phyloP scores from a whole-genome alignment of 2,888 invertebrate species.

The Dasypogon diadema region DNA sequence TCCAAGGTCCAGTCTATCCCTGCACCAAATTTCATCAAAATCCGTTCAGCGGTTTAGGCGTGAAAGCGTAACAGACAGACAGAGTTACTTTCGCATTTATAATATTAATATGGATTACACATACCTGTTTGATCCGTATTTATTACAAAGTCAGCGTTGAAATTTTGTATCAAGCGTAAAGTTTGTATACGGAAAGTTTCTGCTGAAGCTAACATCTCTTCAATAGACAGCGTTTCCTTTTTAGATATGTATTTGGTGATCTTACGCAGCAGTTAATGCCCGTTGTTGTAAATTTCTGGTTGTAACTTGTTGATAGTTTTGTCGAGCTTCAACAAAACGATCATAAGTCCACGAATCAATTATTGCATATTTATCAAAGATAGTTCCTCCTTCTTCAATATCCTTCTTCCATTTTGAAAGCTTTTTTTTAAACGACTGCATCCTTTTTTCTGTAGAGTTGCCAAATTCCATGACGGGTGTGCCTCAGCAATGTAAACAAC shows the following conservation, averaged over 20 bases:
- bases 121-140: constrained; percentile 15
- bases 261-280: constrained; percentile 45
- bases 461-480: constrained; percentile 8
- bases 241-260: constrained; percentile 28
- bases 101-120: no score
- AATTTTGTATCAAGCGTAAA: background rate
- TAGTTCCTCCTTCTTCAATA: constrained; percentile 28
- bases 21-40: no score
- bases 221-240: constrained; percentile 32
- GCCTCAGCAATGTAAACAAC: background rate
- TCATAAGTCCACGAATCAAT: constrained; percentile 38
- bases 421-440: constrained; percentile 39
- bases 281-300: constrained; percentile 47
- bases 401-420: constrained; percentile 23
- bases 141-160: background rate
- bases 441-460: constrained; percentile 40
- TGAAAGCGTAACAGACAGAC: no score
- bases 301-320: no score
- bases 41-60: no score
- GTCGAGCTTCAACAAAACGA: no score
- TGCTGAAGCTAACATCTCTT: constrained; percentile 18
- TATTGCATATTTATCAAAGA: constrained; percentile 40
- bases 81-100: no score
- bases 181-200: background rate
- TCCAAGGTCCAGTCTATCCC: no score